Evolutionary conservation across 2,888 invertebrate genomes (phyloP), one percentile per base, ranked within the genome.

Genomic region (Xanthorhoe designata): DNA sequence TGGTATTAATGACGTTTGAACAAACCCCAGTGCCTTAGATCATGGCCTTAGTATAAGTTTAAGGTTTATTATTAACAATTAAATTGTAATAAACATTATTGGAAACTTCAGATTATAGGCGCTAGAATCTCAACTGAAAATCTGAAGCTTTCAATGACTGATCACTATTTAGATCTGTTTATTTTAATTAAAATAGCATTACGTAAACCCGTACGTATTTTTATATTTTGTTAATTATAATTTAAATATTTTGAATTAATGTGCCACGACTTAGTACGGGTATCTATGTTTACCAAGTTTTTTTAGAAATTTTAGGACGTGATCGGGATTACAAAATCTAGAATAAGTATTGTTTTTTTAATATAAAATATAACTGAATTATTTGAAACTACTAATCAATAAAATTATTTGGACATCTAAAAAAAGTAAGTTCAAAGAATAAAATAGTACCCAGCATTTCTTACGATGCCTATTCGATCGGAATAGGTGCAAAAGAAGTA

Each of bases 131-230:
- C 92, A 90, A 78, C 80, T 60, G 68, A 68, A 66, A 80, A 87
- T 92, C 91, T 91, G 90, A 92, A 92, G 90, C 77, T 89, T 90
- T 89, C 92, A 92, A 92, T 93, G 92, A 92, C 91, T 91, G 91
- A 91, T 79, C 82, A 79, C 83, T 77, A 70, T 75, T 81, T 79
- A 88, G 90, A 90, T 91, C 91, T 91, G 91, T 84, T 80, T 78
- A 81, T 77, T 80, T 76, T 72, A 69, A 70, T 68, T 56, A 56
- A 61, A 65, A 58, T 66, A 56, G 47, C 61, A 75, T 75, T n/a
- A n/a, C n/a, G n/a, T 76, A 79, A 79, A 61, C 79, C 85, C 86
- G 85, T 87, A 84, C 85, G 78, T 78, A 76, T 75, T 81, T 72
- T 74, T 74, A 61, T 64, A 55, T 62, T 54, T 67, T 57, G 65